These are phyloP conservation scores for Tinea trinotella DNA, from an alignment of 2,888 invertebrate species.

Conservation along the genomic window DNA sequence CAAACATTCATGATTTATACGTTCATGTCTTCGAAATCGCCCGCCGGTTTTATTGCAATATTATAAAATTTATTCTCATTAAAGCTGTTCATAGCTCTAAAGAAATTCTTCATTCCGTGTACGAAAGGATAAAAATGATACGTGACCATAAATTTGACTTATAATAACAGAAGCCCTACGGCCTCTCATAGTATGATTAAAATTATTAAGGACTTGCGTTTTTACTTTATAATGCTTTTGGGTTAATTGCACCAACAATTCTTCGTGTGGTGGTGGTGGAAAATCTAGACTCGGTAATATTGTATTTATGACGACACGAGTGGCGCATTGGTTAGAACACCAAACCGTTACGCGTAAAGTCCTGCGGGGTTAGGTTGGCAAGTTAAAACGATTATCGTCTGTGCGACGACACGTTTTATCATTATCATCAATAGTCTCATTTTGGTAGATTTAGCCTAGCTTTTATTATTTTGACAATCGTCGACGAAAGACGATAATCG, in stretches of 20 bases:
- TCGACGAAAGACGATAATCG: too few species aligned
- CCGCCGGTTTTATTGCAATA: constrained; percentile 26
- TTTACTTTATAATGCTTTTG: not conserved
- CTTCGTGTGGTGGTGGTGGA: too few species aligned
- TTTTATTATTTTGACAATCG: too few species aligned
- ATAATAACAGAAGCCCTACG: constrained; percentile 22
- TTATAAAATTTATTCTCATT: constrained; percentile 22
- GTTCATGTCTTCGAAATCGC: constrained; percentile 24
- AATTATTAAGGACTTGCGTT: constrained; percentile 15
- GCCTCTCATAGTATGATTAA: constrained; percentile 17
- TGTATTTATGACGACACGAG: too few species aligned
- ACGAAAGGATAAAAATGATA: constrained; percentile 19
- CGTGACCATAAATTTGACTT: constrained; percentile 25
- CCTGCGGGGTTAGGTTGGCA: too few species aligned
- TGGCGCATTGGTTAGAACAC: too few species aligned
- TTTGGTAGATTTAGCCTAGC: too few species aligned
- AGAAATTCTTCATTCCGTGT: constrained; percentile 18
- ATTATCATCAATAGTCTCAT: too few species aligned
- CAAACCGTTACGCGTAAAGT: too few species aligned
- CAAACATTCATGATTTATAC: constrained; percentile 27
- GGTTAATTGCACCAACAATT: not conserved
- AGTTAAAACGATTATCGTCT: too few species aligned
- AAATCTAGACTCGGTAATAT: too few species aligned
- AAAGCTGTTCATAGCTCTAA: constrained; percentile 19
- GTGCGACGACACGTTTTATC: too few species aligned